phyloP scores from a whole-genome alignment of 2,113 vertebrate genomes.

The Eclectus roratus region DNA sequence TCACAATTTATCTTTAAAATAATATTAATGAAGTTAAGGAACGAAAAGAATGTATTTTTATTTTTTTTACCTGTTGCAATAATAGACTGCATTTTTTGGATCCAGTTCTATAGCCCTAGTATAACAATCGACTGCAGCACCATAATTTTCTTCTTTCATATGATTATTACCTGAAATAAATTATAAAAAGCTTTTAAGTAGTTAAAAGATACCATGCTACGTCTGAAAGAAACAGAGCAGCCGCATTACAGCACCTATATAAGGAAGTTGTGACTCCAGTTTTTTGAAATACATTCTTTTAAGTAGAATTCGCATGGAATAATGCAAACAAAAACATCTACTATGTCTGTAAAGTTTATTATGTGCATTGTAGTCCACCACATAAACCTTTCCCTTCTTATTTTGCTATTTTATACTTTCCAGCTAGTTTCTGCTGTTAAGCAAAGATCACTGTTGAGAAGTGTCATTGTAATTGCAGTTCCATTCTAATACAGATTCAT shows the following conservation, averaged over 20 bases:
- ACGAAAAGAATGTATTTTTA: not conserved
- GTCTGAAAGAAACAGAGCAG: not conserved
- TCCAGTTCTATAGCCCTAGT: constrained; percentile 92
- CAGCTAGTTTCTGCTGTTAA: not conserved
- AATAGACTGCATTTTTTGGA: constrained; percentile 94
- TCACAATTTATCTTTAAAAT: not conserved
- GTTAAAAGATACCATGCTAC: not conserved
- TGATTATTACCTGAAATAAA: constrained; percentile 90
- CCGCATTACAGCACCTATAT: not conserved
- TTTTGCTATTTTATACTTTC: not conserved
- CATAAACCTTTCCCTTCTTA: not conserved
- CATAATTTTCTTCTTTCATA: constrained; percentile 97
- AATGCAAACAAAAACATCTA: not conserved
- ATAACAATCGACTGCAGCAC: constrained; percentile 92
- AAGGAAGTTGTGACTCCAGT: not conserved
- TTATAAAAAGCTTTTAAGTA: not conserved
- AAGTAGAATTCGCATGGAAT: not conserved
- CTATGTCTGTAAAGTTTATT: not conserved
- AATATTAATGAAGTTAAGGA: not conserved
- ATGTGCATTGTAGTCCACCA: not conserved
- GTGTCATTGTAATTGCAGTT: not conserved
- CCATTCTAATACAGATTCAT: not conserved
- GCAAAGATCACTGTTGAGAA: not conserved
- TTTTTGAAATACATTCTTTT: not conserved
- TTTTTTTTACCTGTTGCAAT: constrained; percentile 89